Evolutionary conservation across 2,888 invertebrate species (phyloP).

Genomic region (Venusia cambrica): DNA sequence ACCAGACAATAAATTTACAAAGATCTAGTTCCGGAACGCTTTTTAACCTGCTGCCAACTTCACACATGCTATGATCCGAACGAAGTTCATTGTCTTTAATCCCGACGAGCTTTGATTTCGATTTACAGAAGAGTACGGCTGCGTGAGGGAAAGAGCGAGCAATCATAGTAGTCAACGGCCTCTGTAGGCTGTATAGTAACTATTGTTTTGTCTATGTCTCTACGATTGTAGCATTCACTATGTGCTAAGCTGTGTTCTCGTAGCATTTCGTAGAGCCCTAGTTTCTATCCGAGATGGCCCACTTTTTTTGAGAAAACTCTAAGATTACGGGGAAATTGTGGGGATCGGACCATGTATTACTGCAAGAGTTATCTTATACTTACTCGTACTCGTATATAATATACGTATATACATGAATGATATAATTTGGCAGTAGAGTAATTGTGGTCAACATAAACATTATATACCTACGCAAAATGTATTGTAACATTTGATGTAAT

Average conservation of each 20-base stretch:
- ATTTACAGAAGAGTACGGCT: slow-evolving; percentile 76
- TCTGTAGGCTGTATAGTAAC: slow-evolving; percentile 54
- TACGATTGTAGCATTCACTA: slow-evolving; percentile 32
- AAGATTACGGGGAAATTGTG: slow-evolving; percentile 5
- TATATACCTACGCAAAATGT: too few relatives aligned
- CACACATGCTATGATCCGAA: slow-evolving; percentile 41
- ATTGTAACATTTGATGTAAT: too few relatives aligned
- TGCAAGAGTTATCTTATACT: slow-evolving; percentile 3
- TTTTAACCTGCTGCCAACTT: slow-evolving; percentile 49
- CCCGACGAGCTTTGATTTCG: slow-evolving; percentile 80
- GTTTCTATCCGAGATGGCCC: slow-evolving; percentile 12
- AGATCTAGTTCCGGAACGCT: slow-evolving; percentile 51
- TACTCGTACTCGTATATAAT: too few relatives aligned
- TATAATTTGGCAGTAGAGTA: too few relatives aligned
- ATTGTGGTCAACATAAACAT: too few relatives aligned
- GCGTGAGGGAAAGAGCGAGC: slow-evolving; percentile 55
- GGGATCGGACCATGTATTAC: slow-evolving; percentile 8
- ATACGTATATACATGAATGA: too few relatives aligned
- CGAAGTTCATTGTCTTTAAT: slow-evolving; percentile 67
- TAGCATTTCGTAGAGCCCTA: slow-evolving; percentile 41
- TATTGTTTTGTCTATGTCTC: slow-evolving; percentile 2
- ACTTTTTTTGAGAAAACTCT: slow-evolving; percentile 11
- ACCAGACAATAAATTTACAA: not conserved
- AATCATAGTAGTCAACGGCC: slow-evolving; percentile 73
- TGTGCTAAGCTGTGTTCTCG: slow-evolving; percentile 61